A percentile compares a stretch with the other conserved stretches of the same genome.
Evolutionary conservation across 2,888 invertebrate species (phyloP).

Genomic region (Agrotis ipsilon): DNA sequence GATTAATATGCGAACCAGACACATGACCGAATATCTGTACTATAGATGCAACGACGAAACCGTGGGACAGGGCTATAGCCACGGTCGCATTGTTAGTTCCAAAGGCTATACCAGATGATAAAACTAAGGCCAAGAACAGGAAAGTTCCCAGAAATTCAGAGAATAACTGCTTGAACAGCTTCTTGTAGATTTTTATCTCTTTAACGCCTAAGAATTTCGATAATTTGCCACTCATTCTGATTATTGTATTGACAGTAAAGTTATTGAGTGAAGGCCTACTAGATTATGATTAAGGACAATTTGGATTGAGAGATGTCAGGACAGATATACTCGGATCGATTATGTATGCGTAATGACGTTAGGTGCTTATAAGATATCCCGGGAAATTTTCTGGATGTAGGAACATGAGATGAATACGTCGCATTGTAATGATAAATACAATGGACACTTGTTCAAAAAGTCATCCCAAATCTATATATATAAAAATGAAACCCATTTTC

Average conservation of each 20-base stretch:
- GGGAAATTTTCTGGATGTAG: neutral
- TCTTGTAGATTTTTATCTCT: constrained; percentile 60
- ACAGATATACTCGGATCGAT: neutral
- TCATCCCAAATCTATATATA: too few species aligned
- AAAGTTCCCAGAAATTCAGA: constrained; percentile 69
- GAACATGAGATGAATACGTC: neutral
- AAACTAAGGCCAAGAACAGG: constrained; percentile 60
- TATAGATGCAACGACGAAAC: constrained; percentile 62
- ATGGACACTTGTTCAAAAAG: too few species aligned
- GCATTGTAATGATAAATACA: too few species aligned
- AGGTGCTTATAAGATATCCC: neutral
- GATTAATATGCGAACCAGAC: constrained; percentile 72
- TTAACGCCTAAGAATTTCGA: constrained; percentile 54
- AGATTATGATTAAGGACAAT: constrained; percentile 32
- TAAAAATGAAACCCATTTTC: too few species aligned
- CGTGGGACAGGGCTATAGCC: constrained; percentile 60
- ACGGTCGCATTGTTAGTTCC: constrained; percentile 34
- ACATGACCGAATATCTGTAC: constrained; percentile 68
- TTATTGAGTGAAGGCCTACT: constrained; percentile 18
- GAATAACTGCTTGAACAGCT: constrained; percentile 62
- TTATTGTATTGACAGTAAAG: neutral
- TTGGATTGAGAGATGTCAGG: neutral
- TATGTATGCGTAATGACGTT: neutral
- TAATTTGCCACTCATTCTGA: constrained; percentile 41
- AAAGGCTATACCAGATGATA: constrained; percentile 46